phyloP scores from a whole-genome alignment of 2,888 invertebrate genomes.

The Omphaloscelis lunosa region DNA sequence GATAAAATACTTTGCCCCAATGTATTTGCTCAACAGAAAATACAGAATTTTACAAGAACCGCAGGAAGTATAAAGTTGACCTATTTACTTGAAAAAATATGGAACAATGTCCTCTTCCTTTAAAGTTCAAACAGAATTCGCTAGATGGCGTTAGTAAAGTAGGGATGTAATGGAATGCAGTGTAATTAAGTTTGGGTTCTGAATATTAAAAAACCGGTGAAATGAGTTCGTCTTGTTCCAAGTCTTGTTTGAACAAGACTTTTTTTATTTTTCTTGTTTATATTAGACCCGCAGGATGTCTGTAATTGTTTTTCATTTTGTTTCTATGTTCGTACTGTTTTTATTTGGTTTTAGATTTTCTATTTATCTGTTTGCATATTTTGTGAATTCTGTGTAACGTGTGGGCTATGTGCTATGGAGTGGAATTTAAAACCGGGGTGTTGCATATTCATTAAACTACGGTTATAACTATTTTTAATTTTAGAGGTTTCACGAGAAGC shows the following conservation, averaged over 20 bases:
- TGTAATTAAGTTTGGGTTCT: conserved; percentile 43
- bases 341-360: conserved; percentile 6
- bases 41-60: neutral
- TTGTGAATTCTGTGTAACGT: neutral
- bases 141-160: conserved; percentile 52
- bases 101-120: neutral
- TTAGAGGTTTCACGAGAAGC: neutral
- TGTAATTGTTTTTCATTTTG: neutral
- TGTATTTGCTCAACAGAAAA: neutral
- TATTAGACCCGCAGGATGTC: neutral
- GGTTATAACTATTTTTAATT: neutral
- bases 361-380: neutral
- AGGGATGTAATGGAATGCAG: neutral
- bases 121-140: conserved; percentile 34
- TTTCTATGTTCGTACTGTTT: neutral
- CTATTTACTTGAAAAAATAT: conserved; percentile 16
- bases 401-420: neutral
- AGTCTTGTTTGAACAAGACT: conserved; percentile 21
- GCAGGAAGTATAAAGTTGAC: too few relatives aligned
- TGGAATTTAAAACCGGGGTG: neutral
- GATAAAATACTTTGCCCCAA: neutral
- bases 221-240: conserved; percentile 19
- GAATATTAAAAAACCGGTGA: conserved; percentile 23
- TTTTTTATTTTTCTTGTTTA: conserved; percentile 16
- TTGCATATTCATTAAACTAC: neutral